A percentile compares a stretch with the other conserved stretches of the same genome.
phyloP scores from a whole-genome alignment of 2,113 vertebrate genomes.

The Neoarius graeffei region DNA sequence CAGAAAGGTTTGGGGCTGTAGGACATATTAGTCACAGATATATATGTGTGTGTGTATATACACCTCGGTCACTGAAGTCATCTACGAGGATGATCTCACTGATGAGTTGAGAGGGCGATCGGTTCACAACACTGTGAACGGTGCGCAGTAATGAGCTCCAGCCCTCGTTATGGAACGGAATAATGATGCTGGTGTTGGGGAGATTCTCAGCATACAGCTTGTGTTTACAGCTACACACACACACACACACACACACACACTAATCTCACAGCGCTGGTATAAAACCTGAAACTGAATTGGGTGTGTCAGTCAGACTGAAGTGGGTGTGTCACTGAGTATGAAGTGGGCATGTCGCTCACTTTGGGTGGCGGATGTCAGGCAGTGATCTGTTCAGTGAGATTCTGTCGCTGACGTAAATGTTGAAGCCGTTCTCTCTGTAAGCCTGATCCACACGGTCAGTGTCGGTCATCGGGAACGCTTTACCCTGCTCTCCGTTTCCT shows the following conservation, averaged over 20 bases:
- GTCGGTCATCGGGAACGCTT: conserved; percentile 85
- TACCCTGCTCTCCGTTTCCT: conserved; percentile 96
- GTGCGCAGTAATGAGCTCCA: conserved; percentile 89
- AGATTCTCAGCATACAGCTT: conserved; percentile 82
- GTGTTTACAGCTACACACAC: conserved; percentile 76
- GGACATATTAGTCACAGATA: not conserved
- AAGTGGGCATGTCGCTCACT: conserved; percentile 76
- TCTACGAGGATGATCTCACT: conserved; percentile 86
- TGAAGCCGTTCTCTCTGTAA: conserved; percentile 97
- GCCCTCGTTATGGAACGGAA: conserved; percentile 90
- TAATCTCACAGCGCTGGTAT: not conserved
- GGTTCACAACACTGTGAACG: conserved; percentile 84
- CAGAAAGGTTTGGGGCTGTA: not conserved
- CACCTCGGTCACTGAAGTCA: conserved; percentile 91
- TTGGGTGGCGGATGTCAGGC: conserved; percentile 91
- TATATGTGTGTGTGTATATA: not conserved
- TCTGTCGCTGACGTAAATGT: conserved; percentile 95
- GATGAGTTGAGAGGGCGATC: conserved; percentile 81
- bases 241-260: not conserved
- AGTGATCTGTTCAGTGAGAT: conserved; percentile 96
- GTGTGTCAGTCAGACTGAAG: not conserved
- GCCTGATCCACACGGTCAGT: conserved; percentile 89
- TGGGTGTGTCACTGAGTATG: not conserved
- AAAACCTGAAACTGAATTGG: not conserved
- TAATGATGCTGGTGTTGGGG: conserved; percentile 87